Percentiles rank a stretch among this genome's conserved stretches.
phyloP scores from a whole-genome alignment of 2,113 vertebrate genomes.

The Deroptyus accipitrinus region DNA sequence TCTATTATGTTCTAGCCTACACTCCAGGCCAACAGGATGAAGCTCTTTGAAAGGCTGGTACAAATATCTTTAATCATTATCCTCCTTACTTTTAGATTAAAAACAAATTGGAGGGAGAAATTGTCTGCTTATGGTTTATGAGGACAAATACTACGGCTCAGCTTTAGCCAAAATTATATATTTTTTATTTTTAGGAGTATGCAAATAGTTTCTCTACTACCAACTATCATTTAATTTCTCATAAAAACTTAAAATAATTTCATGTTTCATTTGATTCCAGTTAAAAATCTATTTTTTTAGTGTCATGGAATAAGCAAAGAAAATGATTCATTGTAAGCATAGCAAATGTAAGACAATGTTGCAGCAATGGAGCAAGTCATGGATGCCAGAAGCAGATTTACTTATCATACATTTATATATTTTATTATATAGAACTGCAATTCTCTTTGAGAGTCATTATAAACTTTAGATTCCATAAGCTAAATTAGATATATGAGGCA shows the following conservation, averaged over 20 bases:
- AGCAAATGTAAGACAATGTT: background rate
- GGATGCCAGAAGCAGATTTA: background rate
- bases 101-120: background rate
- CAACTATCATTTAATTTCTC: background rate
- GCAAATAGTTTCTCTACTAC: background rate
- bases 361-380: background rate
- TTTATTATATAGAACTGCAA: background rate
- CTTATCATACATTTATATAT: background rate
- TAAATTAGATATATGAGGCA: background rate
- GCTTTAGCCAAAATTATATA: background rate
- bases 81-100: background rate
- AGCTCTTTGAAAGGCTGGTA: background rate
- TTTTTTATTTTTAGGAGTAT: background rate
- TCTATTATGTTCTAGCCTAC: background rate
- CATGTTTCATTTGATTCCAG: rapidly evolving
- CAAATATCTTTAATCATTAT: background rate
- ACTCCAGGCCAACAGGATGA: background rate
- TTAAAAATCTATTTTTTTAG: background rate
- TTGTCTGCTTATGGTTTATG: background rate
- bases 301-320: background rate
- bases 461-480: background rate
- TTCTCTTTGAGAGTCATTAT: background rate
- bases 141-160: background rate
- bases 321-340: background rate
- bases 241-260: background rate